Conservation (phyloP, 2,888 invertebrate genomes). For the Julus scanicus region DNA sequence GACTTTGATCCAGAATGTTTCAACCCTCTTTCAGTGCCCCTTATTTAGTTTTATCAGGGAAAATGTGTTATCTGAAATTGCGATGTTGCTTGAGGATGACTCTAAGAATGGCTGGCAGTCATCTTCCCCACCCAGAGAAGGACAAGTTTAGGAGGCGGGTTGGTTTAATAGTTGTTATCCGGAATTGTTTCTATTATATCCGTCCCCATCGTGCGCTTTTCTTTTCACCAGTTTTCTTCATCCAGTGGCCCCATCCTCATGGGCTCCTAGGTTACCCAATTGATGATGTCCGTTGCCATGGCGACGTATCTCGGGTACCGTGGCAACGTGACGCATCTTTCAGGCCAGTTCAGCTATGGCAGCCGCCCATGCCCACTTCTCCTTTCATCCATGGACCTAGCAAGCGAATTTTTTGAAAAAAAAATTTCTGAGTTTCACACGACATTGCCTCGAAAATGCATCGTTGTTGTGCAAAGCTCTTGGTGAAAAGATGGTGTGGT, state of each 20-base stretch:
- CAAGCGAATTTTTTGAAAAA: not conserved
- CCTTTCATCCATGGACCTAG: conserved; percentile 13
- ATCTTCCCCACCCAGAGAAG: not conserved
- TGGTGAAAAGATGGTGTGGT: not conserved
- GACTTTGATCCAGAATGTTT: too few species aligned
- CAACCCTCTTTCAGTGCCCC: too few species aligned
- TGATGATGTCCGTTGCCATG: conserved; percentile 50
- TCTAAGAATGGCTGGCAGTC: not conserved
- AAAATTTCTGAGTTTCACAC: conserved; percentile 10
- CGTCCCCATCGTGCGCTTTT: not conserved
- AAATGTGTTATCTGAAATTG: not conserved
- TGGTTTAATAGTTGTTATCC: not conserved
- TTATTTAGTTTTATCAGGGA: not conserved
- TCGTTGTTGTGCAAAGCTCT: not conserved
- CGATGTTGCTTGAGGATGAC: not conserved
- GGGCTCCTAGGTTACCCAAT: conserved; percentile 49
- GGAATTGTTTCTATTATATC: not conserved
- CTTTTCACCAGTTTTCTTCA: conserved; percentile 37
- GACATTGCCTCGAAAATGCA: not conserved
- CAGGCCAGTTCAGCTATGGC: conserved; percentile 45
- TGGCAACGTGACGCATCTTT: conserved; percentile 54
- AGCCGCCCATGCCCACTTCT: conserved; percentile 42
- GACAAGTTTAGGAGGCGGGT: not conserved
- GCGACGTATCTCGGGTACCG: conserved; percentile 53
- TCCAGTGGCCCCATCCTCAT: conserved; percentile 48